A percentile compares a stretch with the other conserved stretches of the same genome.
These are phyloP conservation scores for Tryphoninae sp. DNA, from an alignment of 2,888 invertebrate genomes.

Conservation along the genomic window DNA sequence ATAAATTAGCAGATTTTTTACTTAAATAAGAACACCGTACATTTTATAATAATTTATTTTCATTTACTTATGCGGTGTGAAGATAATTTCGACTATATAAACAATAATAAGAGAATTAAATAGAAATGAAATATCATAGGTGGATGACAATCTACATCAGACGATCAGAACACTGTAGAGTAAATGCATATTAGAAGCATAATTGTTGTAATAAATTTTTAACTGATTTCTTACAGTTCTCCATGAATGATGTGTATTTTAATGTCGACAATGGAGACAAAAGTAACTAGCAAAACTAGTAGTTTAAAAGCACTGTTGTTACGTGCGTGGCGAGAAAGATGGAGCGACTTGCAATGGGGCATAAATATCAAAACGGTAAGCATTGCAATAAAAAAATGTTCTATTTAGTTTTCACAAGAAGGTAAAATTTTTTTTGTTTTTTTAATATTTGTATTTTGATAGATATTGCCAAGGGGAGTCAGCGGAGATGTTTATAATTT, in stretches of 20 bases:
- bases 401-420: background rate
- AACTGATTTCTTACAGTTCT: background rate
- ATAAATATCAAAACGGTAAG: conserved; percentile 95
- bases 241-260: conserved; percentile 66
- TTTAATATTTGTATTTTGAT: conserved; percentile 18
- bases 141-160: too few relatives aligned
- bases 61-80: too few relatives aligned
- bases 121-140: too few relatives aligned
- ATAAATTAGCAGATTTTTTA: too few relatives aligned
- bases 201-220: background rate
- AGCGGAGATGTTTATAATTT: conserved; percentile 96
- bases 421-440: background rate
- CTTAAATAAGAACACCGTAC: too few relatives aligned
- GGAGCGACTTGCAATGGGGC: conserved; percentile 98
- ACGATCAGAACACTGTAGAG: too few relatives aligned
- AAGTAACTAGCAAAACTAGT: conserved; percentile 92
- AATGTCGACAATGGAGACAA: conserved; percentile 86
- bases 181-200: too few relatives aligned
- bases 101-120: too few relatives aligned
- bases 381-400: background rate
- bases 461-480: conserved; percentile 92
- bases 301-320: conserved; percentile 90
- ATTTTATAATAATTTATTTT: too few relatives aligned
- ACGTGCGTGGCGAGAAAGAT: conserved; percentile 96
- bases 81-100: too few relatives aligned